phyloP scores from a whole-genome alignment of 2,797 vertebrate species.

The Ptychobarbus kaznakovi region DNA sequence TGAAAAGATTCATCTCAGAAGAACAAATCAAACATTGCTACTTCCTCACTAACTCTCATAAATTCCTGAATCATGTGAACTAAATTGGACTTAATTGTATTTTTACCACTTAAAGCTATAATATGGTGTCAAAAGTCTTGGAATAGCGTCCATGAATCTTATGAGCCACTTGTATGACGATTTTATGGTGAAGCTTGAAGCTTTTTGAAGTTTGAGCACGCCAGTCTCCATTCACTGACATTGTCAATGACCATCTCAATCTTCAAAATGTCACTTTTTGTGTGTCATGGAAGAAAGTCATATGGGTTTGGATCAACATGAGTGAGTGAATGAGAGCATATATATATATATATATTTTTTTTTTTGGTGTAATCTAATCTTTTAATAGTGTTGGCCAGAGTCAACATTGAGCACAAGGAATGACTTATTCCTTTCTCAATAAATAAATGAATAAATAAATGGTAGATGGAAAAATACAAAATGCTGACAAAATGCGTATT shows the following conservation, averaged over 20 bases:
- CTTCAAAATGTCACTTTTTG: neutral
- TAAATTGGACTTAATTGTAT: neutral
- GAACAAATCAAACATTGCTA: neutral
- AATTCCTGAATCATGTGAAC: neutral
- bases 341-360: no score
- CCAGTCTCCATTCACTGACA: neutral
- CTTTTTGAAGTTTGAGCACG: neutral
- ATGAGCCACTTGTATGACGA: neutral
- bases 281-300: conserved; percentile 1
- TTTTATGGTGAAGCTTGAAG: neutral
- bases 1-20: neutral
- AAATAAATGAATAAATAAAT: conserved; percentile 19
- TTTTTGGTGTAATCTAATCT: neutral
- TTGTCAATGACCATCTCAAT: neutral
- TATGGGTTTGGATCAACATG: conserved; percentile 6
- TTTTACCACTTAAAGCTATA: neutral
- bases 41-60: neutral
- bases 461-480: conserved; percentile 26
- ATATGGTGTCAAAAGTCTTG: neutral
- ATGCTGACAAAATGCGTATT: conserved; percentile 5
- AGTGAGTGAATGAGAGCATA: neutral
- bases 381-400: conserved; percentile 28
- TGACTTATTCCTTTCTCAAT: neutral
- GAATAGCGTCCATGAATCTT: neutral
- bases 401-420: neutral